Percentiles rank a stretch among this genome's conserved stretches.
These are phyloP conservation scores for Polia nebulosa DNA, from an alignment of 2,888 invertebrate species.

Conservation along the genomic window DNA sequence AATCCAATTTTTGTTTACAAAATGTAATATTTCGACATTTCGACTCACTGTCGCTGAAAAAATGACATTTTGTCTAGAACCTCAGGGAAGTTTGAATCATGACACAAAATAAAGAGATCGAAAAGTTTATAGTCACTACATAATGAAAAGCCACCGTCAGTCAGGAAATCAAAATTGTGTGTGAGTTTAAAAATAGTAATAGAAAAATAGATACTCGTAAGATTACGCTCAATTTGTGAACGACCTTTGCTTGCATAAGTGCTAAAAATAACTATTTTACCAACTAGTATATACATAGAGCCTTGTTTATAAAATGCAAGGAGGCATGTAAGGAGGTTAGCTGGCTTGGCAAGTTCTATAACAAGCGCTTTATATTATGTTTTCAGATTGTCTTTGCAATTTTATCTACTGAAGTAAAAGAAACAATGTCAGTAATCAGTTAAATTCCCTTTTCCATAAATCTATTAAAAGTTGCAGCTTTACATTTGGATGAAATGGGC, in stretches of 20 bases:
- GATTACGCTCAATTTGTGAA: not conserved
- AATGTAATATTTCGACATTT: too few relatives aligned
- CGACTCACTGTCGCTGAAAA: too few relatives aligned
- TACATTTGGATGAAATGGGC: not conserved
- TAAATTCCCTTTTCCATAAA: not conserved
- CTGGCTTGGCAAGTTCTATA: not conserved
- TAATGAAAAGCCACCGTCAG: not conserved
- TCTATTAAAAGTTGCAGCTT: too few relatives aligned
- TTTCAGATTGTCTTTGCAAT: too few relatives aligned
- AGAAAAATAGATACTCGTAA: conserved; percentile 2
- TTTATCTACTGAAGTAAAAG: too few relatives aligned
- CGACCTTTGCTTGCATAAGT: conserved; percentile 1
- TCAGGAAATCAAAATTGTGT: not conserved
- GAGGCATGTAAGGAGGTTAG: not conserved
- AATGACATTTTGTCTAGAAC: too few relatives aligned
- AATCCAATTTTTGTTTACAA: too few relatives aligned
- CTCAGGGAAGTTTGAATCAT: too few relatives aligned
- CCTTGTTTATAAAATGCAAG: too few relatives aligned
- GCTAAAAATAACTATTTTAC: too few relatives aligned
- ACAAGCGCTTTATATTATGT: not conserved
- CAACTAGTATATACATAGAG: too few relatives aligned
- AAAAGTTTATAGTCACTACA: not conserved
- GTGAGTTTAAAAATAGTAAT: not conserved
- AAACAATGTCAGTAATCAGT: not conserved
- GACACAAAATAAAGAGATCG: not conserved